These are phyloP conservation scores for Clunio marinus DNA, from an alignment of 2,888 invertebrate species.

Conservation along the genomic window DNA sequence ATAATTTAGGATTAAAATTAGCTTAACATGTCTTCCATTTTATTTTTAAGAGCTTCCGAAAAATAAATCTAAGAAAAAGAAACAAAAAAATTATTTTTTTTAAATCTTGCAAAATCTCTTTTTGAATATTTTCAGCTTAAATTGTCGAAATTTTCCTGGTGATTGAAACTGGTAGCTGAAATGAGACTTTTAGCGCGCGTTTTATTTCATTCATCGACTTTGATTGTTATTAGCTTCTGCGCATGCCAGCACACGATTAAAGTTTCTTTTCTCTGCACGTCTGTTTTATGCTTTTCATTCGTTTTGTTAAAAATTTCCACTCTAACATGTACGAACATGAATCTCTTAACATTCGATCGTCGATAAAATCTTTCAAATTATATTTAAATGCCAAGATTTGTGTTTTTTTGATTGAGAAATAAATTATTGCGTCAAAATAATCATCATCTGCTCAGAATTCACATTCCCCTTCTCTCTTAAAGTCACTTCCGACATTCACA, in stretches of 20 bases:
- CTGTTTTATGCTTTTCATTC: not conserved
- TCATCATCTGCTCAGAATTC: not conserved
- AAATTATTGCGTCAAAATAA: not conserved
- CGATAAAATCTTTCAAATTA: slow-evolving; percentile 19
- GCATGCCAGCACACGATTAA: slow-evolving; percentile 2
- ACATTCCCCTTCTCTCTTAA: not conserved
- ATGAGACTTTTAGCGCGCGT: not conserved
- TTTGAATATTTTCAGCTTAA: slow-evolving; percentile 2
- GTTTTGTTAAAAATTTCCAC: not conserved
- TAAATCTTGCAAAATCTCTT: slow-evolving; percentile 5
- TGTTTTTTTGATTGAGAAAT: not conserved
- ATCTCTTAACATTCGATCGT: not conserved
- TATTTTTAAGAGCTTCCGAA: no score
- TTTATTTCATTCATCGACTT: slow-evolving; percentile 8
- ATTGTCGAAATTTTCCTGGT: not conserved
- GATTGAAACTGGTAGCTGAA: not conserved
- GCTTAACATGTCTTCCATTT: slow-evolving; percentile 33
- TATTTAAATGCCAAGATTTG: not conserved
- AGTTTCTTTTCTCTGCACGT: not conserved
- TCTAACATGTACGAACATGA: not conserved
- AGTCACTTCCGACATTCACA: not conserved
- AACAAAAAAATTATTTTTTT: not conserved
- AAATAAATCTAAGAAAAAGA: slow-evolving; percentile 20
- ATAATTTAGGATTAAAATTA: not conserved
- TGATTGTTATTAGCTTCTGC: slow-evolving; percentile 26